A percentile compares a stretch with the other conserved stretches of the same genome.
Evolutionary conservation across 2,113 vertebrate genomes (phyloP).

Genomic region (Pelobates fuscus): DNA sequence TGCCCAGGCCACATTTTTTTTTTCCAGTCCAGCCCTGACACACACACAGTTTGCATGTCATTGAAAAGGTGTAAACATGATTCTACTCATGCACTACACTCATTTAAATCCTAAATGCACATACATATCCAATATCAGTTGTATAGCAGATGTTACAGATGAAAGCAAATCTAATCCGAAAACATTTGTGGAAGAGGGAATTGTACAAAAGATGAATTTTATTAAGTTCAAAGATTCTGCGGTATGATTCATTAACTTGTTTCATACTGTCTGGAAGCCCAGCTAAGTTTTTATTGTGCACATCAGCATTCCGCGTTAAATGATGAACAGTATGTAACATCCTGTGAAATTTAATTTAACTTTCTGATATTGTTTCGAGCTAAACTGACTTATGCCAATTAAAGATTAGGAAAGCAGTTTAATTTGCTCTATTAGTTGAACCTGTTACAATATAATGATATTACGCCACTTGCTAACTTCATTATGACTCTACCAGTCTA

Average conservation of each 20-base stretch:
- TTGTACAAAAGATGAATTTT: too few species aligned
- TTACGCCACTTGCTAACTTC: slow-evolving; percentile 3
- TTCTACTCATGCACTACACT: too few species aligned
- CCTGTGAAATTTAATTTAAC: neutral
- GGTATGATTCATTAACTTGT: too few species aligned
- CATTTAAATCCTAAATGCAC: too few species aligned
- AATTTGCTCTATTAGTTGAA: neutral
- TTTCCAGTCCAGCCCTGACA: too few species aligned
- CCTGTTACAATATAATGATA: neutral
- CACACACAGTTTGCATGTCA: too few species aligned
- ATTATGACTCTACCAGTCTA: slow-evolving; percentile 11
- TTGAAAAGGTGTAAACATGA: too few species aligned
- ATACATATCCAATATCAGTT: too few species aligned
- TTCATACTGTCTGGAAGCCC: neutral
- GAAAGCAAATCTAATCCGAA: too few species aligned
- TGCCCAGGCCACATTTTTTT: too few species aligned
- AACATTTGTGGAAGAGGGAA: neutral
- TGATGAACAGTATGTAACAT: neutral
- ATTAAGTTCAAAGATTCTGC: too few species aligned
- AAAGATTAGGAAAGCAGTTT: neutral
- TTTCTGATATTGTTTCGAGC: neutral
- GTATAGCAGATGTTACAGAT: too few species aligned
- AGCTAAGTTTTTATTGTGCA: neutral
- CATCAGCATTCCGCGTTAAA: neutral
- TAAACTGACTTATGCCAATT: neutral